phyloP scores from a whole-genome alignment of 2,888 invertebrate species.

The Geophilus truncorum region DNA sequence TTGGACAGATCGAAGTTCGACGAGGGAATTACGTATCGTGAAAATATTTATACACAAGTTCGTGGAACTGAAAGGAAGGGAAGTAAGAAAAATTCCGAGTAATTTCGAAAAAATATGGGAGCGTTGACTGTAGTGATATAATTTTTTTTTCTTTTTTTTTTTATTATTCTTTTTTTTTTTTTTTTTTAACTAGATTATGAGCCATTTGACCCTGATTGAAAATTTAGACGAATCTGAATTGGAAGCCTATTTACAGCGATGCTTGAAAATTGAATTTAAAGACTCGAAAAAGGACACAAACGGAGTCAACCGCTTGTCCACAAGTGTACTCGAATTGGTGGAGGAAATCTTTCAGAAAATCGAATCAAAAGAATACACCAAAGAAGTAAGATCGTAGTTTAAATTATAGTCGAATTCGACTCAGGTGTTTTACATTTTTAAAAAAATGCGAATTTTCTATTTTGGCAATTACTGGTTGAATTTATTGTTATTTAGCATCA shows the following conservation, averaged over 20 bases:
- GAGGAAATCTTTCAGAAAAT: conserved; percentile 87
- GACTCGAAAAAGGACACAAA: too few relatives aligned
- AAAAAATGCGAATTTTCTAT: neutral
- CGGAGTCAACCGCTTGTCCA: conserved; percentile 66
- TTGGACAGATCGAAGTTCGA: conserved; percentile 78
- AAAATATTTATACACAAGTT: conserved; percentile 90
- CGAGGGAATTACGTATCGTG: conserved; percentile 78
- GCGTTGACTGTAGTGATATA: neutral
- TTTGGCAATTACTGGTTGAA: neutral
- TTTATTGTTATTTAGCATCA: neutral
- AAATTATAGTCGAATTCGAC: too few relatives aligned
- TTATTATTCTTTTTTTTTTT: too few relatives aligned
- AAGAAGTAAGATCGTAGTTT: too few relatives aligned
- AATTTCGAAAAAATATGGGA: too few relatives aligned
- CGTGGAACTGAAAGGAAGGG: conserved; percentile 78
- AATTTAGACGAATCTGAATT: conserved; percentile 75
- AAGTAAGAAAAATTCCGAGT: conserved; percentile 48
- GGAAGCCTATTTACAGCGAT: conserved; percentile 74
- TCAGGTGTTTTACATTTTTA: neutral
- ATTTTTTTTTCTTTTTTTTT: neutral
- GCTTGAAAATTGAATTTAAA: conserved; percentile 45
- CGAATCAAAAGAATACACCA: conserved; percentile 77
- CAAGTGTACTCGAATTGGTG: conserved; percentile 76
- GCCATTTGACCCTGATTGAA: conserved; percentile 56
- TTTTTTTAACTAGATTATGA: conserved; percentile 48